Base-by-base conservation (phyloP, 2,888 invertebrate genomes). In the Fragum sueziense region DNA sequence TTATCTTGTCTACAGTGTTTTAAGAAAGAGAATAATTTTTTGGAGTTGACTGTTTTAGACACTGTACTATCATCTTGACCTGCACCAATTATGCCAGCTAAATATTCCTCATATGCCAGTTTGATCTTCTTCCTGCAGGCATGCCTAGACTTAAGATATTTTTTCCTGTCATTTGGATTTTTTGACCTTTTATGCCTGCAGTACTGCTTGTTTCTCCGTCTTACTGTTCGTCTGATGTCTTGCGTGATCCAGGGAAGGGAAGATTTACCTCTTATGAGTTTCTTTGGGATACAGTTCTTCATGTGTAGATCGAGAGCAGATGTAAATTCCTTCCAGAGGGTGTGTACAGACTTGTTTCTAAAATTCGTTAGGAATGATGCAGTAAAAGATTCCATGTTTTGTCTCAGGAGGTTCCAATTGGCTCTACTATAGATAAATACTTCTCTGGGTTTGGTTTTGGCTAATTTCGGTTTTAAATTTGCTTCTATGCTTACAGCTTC, bases 11-110 rank as follows among this genome's bases (percentile, higher is more conserved):
- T 33, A 3, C 31, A 33, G 22, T 57, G 34, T 20, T 59, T 70
- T 6, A 70, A 59, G n/a, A 33, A 33, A 14, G 54, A 33, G 34
- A 54, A 52, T 6, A 54, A 20, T 25, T 70, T 33, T 70, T 33
- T 4, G 70, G n/a, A 22, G 29, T 70, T 54, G n/a, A 17, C 37
- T 11, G 3, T 22, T n/a, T 25, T 31, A 2, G 20, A 20, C 11
- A 14, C 25, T 20, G 34, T 27, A 25, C 11, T 27, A 6, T 65
- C 65, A 31, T 33, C 14, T 22, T 33, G n/a, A 22, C 25, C 29
- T 27, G 25, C 29, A 47, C 41, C 41, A 25, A 59, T 57, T 11
- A 70, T 70, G 37, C 54, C 59, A 29, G 57, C 70, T 31, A 70
- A 31, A 22, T 57, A 34, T 59, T 59, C 27, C 9, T 59, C 27